phyloP scores from a whole-genome alignment of 2,113 vertebrate genomes.

The Seriola quinqueradiata region DNA sequence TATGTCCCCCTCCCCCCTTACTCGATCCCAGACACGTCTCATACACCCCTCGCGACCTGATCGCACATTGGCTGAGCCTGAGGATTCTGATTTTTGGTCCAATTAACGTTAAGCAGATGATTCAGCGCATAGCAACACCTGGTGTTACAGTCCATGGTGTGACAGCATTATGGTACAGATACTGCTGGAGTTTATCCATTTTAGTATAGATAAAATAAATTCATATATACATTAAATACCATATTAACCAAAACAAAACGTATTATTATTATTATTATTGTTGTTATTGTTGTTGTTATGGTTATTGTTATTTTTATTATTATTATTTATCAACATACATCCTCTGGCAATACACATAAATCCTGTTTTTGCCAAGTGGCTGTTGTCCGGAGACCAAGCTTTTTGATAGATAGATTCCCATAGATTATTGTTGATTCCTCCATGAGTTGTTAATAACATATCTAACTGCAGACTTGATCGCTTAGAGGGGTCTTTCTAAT shows the following conservation, averaged over 20 bases:
- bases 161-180: background rate
- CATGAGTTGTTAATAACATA: too few relatives aligned
- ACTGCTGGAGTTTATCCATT: background rate
- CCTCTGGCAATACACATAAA: too few relatives aligned
- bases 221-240: too few relatives aligned
- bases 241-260: too few relatives aligned
- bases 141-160: background rate
- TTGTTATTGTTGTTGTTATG: background rate
- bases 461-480: too few relatives aligned
- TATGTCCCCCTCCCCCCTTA: conserved; percentile 11
- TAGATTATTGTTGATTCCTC: too few relatives aligned
- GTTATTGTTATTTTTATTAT: background rate
- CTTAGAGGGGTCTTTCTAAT: too few relatives aligned
- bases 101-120: conserved; percentile 56
- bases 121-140: conserved; percentile 54
- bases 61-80: conserved; percentile 58
- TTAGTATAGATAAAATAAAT: background rate
- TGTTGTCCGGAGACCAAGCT: too few relatives aligned
- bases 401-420: too few relatives aligned
- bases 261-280: too few relatives aligned
- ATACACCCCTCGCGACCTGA: conserved; percentile 24
- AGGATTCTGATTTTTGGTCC: conserved; percentile 19
- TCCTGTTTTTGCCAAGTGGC: too few relatives aligned
- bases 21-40: too few relatives aligned
- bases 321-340: background rate